phyloP scores from a whole-genome alignment of 2,888 invertebrate genomes.

The Xestoiulus laeticollis region DNA sequence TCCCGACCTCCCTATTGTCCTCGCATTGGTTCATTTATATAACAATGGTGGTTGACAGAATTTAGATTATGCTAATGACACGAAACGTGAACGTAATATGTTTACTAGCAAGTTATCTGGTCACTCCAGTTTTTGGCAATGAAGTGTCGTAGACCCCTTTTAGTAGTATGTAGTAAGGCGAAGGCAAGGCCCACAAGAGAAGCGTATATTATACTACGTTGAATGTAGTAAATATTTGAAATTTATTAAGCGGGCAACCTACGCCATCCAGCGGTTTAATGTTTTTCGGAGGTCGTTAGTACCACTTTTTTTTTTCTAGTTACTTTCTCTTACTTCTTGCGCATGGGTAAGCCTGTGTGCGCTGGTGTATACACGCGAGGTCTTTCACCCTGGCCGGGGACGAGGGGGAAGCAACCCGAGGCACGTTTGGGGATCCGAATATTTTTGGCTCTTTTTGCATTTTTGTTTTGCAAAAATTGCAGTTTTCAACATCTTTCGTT shows the following conservation, averaged over 20 bases:
- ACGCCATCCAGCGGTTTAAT: conserved; percentile 37
- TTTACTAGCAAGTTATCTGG: conserved; percentile 1
- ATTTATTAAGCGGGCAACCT: conserved; percentile 23
- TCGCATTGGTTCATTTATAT: conserved; percentile 9
- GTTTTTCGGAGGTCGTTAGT: conserved; percentile 14
- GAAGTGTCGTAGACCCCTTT: conserved; percentile 1
- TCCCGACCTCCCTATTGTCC: not conserved
- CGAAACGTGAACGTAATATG: not conserved
- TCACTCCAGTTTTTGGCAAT: conserved; percentile 21
- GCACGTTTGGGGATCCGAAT: conserved; percentile 1
- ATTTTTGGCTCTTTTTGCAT: not conserved
- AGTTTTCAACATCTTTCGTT: not conserved
- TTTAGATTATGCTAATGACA: not conserved
- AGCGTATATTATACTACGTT: not conserved
- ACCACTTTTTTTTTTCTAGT: not conserved
- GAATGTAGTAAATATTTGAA: conserved; percentile 32
- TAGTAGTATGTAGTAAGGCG: not conserved
- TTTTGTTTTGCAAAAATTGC: not conserved
- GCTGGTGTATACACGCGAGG: conserved; percentile 28
- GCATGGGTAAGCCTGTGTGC: not conserved
- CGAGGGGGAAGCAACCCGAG: conserved; percentile 32
- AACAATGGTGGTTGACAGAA: conserved; percentile 37
- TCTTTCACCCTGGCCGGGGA: conserved; percentile 28
- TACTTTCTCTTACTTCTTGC: not conserved
- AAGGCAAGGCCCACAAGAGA: not conserved